These are phyloP conservation scores for Drosophila obscura DNA, from an alignment of 1,140 invertebrate species.

Conservation along the genomic window DNA sequence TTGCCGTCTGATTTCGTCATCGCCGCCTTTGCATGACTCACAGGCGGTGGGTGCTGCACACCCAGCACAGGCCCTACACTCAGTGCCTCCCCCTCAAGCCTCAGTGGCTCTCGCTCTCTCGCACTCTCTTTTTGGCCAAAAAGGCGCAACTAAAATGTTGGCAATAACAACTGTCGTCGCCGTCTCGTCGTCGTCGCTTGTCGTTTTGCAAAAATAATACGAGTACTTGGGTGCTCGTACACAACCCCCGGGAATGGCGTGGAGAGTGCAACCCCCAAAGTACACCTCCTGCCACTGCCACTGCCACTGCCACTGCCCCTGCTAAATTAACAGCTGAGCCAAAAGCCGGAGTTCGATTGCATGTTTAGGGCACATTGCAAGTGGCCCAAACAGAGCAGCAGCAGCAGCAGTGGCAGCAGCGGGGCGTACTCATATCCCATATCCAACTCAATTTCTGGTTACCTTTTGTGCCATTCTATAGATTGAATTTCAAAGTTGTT, in stretches of 20 bases:
- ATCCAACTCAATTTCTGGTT: slow-evolving; percentile 6
- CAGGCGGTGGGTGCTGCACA: slow-evolving; percentile 2
- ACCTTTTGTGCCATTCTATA: slow-evolving; percentile 23
- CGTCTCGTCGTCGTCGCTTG: slow-evolving; percentile 28
- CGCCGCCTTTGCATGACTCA: slow-evolving; percentile 46
- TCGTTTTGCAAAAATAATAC: slow-evolving; percentile 27
- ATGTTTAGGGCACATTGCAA: slow-evolving; percentile 53
- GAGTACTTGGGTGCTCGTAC: slow-evolving; percentile 1
- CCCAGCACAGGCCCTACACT: not conserved
- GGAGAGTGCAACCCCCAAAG: slow-evolving; percentile 44
- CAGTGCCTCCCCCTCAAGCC: not conserved
- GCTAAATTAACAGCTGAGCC: slow-evolving; percentile 59
- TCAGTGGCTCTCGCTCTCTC: not conserved
- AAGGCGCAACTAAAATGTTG: slow-evolving; percentile 43
- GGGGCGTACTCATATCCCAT: too few species aligned
- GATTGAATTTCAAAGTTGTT: slow-evolving; percentile 31
- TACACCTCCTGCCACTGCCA: not conserved
- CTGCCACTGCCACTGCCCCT: slow-evolving; percentile 34
- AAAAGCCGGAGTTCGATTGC: slow-evolving; percentile 57
- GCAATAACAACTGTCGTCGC: slow-evolving; percentile 62
- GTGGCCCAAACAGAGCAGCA: slow-evolving; percentile 1
- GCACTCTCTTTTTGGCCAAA: not conserved
- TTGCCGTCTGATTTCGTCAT: slow-evolving; percentile 58
- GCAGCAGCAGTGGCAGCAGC: not conserved
- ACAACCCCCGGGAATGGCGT: slow-evolving; percentile 32